Base-by-base conservation (phyloP, 2,113 vertebrate species). In the Ictalurus punctatus region DNA sequence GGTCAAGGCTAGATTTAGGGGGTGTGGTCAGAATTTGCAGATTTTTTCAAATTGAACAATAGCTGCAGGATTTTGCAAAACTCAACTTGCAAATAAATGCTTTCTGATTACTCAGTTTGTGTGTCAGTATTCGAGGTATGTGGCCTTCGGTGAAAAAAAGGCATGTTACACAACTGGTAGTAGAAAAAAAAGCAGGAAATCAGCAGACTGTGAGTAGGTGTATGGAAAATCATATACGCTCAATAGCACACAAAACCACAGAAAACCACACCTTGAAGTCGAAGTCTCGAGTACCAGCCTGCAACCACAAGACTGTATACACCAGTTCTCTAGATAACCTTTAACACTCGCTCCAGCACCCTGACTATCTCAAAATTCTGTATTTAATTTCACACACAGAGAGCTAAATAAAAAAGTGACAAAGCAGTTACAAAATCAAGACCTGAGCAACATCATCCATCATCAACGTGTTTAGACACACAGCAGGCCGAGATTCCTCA, bases 171-270 rank as follows among this genome's bases (percentile, higher is more conserved):
- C 19, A 67, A 67, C 23, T 63, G 27, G 30, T 10, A 74, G 69
- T 30, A 48, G 17, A 56, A 34, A 59, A 82, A 82, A 76, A 69
- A n/a, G 74, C 87, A 91, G 88, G 88, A 91, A 89, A 71, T 65
- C 48, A 61, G 73, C 67, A 87, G 88, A 65, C 52, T 58, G 1
- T 63, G 37, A 40, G 84, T 40, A 63, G 76, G 48, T 30, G 25
- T 37, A 54, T 89, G 30, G 40, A 74, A 81, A 85, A 88, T 83
- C 40, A 54, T 58, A 25, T 61, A 65, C 52, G 8, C 73, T 52
- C 81, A 52, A 63, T 14, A 40, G 44, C 25, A 54, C 30, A 40
- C 37, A 23, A 63, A 86, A 21, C 5, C 34, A 83, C 61, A 87
- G 9, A 58, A 34, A 30, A 87, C 61, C 86, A 82, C 63, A 17